Conservation (phyloP, 2,888 invertebrate species). For the Drosophila testacea region DNA sequence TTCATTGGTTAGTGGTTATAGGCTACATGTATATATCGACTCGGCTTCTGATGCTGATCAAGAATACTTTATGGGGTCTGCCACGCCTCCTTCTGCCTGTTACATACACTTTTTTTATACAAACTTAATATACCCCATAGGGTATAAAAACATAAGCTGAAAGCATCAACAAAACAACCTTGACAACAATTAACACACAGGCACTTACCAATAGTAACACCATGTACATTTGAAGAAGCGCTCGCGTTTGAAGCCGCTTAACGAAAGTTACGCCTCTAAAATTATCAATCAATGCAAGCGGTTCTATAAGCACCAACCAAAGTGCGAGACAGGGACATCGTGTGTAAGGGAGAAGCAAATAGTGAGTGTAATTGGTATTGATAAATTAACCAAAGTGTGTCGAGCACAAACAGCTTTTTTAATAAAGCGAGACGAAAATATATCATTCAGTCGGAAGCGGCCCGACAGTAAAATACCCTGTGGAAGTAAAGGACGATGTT, state of each 20-base stretch:
- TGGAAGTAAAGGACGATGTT: no score
- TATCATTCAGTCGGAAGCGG: no score
- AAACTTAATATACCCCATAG: no score
- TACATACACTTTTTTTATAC: no score
- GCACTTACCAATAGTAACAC: slow-evolving; percentile 24
- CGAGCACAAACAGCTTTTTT: slow-evolving; percentile 48
- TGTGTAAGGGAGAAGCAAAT: not conserved
- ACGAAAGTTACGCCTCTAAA: slow-evolving; percentile 72
- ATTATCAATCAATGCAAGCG: slow-evolving; percentile 78
- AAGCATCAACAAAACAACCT: slow-evolving; percentile 64
- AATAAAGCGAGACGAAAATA: slow-evolving; percentile 25
- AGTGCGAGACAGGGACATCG: not conserved
- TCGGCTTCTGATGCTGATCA: slow-evolving; percentile 1
- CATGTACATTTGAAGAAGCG: not conserved
- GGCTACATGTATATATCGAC: no score
- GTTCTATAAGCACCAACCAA: slow-evolving; percentile 47
- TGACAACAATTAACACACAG: slow-evolving; percentile 74
- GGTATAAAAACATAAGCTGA: slow-evolving; percentile 21
- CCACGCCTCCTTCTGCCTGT: no score
- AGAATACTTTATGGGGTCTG: no score
- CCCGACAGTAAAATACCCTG: no score
- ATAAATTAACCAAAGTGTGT: slow-evolving; percentile 66
- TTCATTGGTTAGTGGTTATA: no score
- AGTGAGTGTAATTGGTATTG: slow-evolving; percentile 67
- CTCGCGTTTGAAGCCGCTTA: slow-evolving; percentile 58